Conservation (phyloP, 2,113 vertebrate species). For the Burhinus oedicnemus region DNA sequence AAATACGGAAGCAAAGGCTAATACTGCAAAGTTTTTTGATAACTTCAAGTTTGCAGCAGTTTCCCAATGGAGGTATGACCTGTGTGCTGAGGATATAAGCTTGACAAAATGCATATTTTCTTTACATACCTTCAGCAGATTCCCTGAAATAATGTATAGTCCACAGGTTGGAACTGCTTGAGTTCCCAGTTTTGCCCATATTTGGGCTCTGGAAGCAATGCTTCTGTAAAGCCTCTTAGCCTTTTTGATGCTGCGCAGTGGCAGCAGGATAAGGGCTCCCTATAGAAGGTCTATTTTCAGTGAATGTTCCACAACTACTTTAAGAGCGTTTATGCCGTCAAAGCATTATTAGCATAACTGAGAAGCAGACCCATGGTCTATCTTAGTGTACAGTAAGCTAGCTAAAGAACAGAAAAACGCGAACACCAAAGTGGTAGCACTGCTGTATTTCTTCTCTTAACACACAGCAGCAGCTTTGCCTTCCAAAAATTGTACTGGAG, state of each 20-base stretch:
- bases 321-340: not conserved
- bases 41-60: not conserved
- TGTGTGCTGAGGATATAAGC: not conserved
- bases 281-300: not conserved
- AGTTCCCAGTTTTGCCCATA: not conserved
- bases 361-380: not conserved
- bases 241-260: not conserved
- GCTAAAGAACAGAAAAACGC: not conserved
- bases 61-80: not conserved
- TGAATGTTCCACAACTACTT: not conserved
- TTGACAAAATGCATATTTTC: not conserved
- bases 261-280: not conserved
- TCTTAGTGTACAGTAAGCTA: not conserved
- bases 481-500: not conserved
- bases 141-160: not conserved
- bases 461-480: not conserved
- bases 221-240: not conserved
- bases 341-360: not conserved
- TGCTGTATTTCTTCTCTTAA: not conserved
- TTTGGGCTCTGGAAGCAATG: not conserved
- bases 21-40: not conserved
- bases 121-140: not conserved
- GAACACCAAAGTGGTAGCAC: not conserved
- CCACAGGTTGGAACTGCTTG: not conserved
- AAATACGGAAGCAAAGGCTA: not conserved